phyloP scores from a whole-genome alignment of 92 coral and sea anemone species.

The Pocillopora meandrina region DNA sequence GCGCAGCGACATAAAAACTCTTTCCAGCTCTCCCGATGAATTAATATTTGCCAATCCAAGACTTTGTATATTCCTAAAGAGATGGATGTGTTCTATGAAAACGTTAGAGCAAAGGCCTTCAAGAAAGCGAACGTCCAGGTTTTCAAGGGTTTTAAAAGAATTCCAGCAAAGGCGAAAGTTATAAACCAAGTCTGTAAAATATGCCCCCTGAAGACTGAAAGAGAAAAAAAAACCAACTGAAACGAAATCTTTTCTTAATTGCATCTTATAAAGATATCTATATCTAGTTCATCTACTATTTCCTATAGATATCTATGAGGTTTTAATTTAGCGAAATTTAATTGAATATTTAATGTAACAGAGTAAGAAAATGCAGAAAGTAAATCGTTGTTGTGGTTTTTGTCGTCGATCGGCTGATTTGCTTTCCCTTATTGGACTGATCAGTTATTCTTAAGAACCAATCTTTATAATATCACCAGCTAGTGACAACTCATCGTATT shows the following conservation, averaged over 20 bases:
- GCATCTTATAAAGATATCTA: no score
- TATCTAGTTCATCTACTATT: no score
- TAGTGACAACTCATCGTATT: no score
- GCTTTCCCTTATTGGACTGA: no score
- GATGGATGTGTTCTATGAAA: slow-evolving; percentile 49
- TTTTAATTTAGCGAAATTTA: no score
- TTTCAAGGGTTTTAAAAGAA: slow-evolving; percentile 43
- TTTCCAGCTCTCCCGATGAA: slow-evolving; percentile 47
- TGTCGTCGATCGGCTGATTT: no score
- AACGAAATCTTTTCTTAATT: neutral
- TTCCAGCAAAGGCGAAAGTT: neutral
- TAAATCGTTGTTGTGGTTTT: no score
- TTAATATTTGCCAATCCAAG: slow-evolving; percentile 71
- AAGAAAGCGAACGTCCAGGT: slow-evolving; percentile 68
- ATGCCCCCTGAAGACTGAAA: slow-evolving; percentile 70
- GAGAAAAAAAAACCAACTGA: neutral
- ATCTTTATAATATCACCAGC: no score
- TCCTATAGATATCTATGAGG: no score
- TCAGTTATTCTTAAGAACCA: no score
- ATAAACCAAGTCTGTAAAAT: slow-evolving; percentile 38
- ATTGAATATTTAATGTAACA: no score
- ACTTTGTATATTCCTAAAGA: slow-evolving; percentile 44
- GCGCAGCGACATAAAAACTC: slow-evolving; percentile 35
- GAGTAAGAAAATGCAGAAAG: no score
- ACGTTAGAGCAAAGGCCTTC: slow-evolving; percentile 58